phyloP scores from a whole-genome alignment of 2,113 vertebrate species.

The Nibea albiflora region DNA sequence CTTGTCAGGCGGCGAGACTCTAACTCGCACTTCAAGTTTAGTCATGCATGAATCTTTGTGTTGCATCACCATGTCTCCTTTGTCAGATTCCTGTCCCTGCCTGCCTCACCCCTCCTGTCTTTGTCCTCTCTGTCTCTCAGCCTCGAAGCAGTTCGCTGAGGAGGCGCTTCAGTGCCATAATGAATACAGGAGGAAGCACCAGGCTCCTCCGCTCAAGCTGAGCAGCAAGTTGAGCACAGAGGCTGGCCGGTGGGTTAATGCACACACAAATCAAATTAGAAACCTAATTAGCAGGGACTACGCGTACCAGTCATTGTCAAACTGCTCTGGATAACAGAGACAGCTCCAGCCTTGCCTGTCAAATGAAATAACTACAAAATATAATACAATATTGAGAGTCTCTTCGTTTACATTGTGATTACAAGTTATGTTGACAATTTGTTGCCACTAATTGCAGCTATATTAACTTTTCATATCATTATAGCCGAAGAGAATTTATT shows the following conservation, averaged over 20 bases:
- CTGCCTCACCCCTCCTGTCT: conserved; percentile 20
- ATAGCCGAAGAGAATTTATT: not conserved
- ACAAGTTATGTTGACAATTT: conserved; percentile 28
- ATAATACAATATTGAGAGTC: not conserved
- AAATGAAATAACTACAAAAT: conserved; percentile 28
- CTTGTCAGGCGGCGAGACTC: conserved; percentile 10
- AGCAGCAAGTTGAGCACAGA: conserved; percentile 91
- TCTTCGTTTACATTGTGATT: conserved; percentile 36
- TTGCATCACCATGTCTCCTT: conserved; percentile 41
- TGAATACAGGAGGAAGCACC: conserved; percentile 92
- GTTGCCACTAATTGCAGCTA: conserved; percentile 28
- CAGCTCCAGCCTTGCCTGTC: conserved; percentile 34
- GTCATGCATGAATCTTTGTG: conserved; percentile 5
- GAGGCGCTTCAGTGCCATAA: conserved; percentile 93
- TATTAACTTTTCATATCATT: conserved; percentile 16
- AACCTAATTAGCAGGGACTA: conserved; percentile 41
- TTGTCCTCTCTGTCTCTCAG: conserved; percentile 76
- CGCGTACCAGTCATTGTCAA: conserved; percentile 41
- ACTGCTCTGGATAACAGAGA: conserved; percentile 29
- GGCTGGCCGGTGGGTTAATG: conserved; percentile 89
- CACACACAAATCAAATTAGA: conserved; percentile 50
- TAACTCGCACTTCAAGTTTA: conserved; percentile 4
- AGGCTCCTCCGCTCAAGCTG: conserved; percentile 90
- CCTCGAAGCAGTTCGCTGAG: conserved; percentile 93
- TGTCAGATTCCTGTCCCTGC: conserved; percentile 26